A percentile compares a stretch with the other conserved stretches of the same genome.
These are phyloP conservation scores for Propithecus perrieri DNA, from an alignment of 2,797 vertebrate genomes.

Conservation along the genomic window DNA sequence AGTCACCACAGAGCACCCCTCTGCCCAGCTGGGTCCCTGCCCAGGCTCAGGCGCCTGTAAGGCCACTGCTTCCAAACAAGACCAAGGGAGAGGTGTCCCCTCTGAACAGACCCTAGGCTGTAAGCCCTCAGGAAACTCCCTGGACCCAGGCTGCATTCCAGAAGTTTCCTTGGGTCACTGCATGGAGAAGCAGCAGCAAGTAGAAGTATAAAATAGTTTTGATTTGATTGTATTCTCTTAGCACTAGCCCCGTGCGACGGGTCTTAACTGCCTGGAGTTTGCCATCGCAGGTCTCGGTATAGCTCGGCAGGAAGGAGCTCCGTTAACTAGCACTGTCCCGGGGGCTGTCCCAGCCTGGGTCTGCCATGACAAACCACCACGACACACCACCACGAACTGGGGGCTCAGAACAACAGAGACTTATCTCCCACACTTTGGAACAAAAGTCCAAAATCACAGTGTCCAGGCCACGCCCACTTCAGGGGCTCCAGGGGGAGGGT, in stretches of 20 bases:
- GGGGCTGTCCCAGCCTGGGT: accelerated
- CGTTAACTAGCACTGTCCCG: accelerated
- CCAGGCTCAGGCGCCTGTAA: neutral
- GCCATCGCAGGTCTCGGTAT: accelerated
- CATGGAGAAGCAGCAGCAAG: neutral
- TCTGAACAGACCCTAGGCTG: neutral
- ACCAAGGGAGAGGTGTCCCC: neutral
- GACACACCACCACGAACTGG: neutral
- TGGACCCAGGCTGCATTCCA: neutral
- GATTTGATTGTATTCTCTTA: neutral
- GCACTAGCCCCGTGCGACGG: accelerated
- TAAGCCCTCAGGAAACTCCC: neutral
- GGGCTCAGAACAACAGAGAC: neutral
- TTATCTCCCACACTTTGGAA: neutral
- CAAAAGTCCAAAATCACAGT: neutral
- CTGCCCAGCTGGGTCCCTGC: neutral
- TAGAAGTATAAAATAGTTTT: accelerated
- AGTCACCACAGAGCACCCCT: neutral
- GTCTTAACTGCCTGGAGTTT: neutral
- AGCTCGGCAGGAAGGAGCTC: neutral
- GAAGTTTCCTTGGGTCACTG: neutral
- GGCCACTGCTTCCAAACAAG: neutral
- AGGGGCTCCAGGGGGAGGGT: accelerated
- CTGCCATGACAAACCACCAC: accelerated
- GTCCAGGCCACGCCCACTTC: accelerated